Evolutionary conservation across 2,888 invertebrate species (phyloP).

Genomic region (Mechanitis mazaeus): DNA sequence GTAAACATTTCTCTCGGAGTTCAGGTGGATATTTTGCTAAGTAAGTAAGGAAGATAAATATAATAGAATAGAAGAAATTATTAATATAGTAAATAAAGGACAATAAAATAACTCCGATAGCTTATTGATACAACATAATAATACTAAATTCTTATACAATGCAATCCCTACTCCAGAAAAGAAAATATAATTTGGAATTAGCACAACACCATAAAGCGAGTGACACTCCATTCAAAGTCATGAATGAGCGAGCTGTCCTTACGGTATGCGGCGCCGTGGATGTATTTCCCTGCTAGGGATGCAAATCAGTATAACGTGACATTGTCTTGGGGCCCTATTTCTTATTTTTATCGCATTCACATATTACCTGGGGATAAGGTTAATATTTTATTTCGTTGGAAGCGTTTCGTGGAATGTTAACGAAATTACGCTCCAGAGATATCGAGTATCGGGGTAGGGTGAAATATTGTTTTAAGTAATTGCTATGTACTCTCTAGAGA

Average conservation of each 20-base stretch:
- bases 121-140: too few relatives aligned
- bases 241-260: constrained; percentile 13
- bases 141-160: too few relatives aligned
- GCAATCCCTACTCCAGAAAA: background rate
- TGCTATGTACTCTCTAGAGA: constrained; percentile 2
- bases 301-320: constrained; percentile 28
- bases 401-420: constrained; percentile 25
- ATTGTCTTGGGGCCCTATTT: constrained; percentile 22
- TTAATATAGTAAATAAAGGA: too few relatives aligned
- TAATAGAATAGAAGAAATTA: too few relatives aligned
- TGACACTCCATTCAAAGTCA: constrained; percentile 4
- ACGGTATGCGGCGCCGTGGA: background rate
- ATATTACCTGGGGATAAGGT: constrained; percentile 29
- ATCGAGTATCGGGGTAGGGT: constrained; percentile 12
- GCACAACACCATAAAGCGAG: constrained; percentile 2
- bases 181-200: background rate
- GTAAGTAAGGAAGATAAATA: too few relatives aligned
- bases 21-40: too few relatives aligned
- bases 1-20: too few relatives aligned
- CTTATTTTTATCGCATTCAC: constrained; percentile 27
- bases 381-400: constrained; percentile 29
- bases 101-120: too few relatives aligned
- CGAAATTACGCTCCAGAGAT: constrained; percentile 24
- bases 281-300: constrained; percentile 17
- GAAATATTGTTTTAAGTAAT: constrained; percentile 9